Evolutionary conservation across 2,888 invertebrate species (phyloP).

Genomic region (Cylloceria caligata): DNA sequence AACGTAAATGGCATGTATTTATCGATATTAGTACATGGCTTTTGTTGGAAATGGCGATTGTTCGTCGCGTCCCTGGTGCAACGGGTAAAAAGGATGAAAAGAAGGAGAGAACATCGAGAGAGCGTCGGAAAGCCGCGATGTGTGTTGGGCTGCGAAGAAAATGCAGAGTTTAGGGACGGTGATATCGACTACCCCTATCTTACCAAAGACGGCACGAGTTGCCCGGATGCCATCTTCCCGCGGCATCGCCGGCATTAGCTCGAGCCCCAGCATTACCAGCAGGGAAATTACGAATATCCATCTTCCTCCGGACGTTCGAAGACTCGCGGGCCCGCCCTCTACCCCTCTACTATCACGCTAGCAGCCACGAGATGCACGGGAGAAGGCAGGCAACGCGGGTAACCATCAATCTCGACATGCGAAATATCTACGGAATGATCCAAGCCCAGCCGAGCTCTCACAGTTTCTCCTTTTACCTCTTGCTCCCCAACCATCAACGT

Average conservation of each 20-base stretch:
- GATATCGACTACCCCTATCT: slow-evolving; percentile 64
- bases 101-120: background rate
- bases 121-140: slow-evolving; percentile 3
- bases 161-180: slow-evolving; percentile 26
- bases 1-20: background rate
- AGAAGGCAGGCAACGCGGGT: slow-evolving; percentile 71
- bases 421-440: slow-evolving; percentile 75
- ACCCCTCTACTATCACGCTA: slow-evolving; percentile 58
- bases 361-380: slow-evolving; percentile 54
- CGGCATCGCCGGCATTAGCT: slow-evolving; percentile 32
- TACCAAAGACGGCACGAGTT: slow-evolving; percentile 42
- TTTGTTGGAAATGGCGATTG: background rate
- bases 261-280: slow-evolving; percentile 44
- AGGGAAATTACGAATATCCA: slow-evolving; percentile 80
- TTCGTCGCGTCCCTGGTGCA: background rate
- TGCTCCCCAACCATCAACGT: slow-evolving; percentile 20
- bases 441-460: slow-evolving; percentile 35
- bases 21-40: background rate
- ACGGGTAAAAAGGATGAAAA: background rate
- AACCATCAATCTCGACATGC: slow-evolving; percentile 77
- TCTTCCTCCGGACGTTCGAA: slow-evolving; percentile 77
- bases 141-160: slow-evolving; percentile 29
- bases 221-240: slow-evolving; percentile 40
- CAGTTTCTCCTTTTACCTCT: slow-evolving; percentile 23
- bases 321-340: slow-evolving; percentile 57